These are phyloP conservation scores for Melanaphis sacchari DNA, from an alignment of 1,140 invertebrate genomes.

Conservation along the genomic window DNA sequence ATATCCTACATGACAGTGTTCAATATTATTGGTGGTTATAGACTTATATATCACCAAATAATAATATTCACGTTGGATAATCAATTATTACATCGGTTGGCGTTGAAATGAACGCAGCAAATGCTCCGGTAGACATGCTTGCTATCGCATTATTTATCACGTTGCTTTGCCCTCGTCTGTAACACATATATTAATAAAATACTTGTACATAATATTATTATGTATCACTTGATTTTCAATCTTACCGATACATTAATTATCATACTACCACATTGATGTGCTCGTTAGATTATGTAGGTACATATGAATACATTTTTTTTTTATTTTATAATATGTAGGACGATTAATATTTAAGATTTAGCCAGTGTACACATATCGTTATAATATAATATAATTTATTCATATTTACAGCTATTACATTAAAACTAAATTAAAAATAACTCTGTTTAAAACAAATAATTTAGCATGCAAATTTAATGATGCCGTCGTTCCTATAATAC, in stretches of 20 bases:
- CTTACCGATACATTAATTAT: not conserved
- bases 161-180: not conserved
- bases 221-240: not conserved
- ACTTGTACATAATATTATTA: not conserved
- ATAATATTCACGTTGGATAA: not conserved
- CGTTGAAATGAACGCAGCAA: constrained; percentile 88
- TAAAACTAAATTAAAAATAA: not conserved
- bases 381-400: not conserved
- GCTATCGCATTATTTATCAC: constrained; percentile 65
- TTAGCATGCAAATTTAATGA: not conserved
- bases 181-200: not conserved
- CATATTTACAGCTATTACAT: not conserved
- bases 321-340: too few species aligned
- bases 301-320: not conserved
- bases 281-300: too few species aligned
- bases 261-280: not conserved
- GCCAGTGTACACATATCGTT: not conserved
- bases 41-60: not conserved
- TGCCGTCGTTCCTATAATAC: not conserved
- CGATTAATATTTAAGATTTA: not conserved
- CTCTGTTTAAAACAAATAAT: not conserved
- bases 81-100: constrained; percentile 79
- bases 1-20: not conserved
- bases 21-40: not conserved
- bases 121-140: constrained; percentile 85